phyloP scores from a whole-genome alignment of 2,797 vertebrate species.

The Sebastes dallii region DNA sequence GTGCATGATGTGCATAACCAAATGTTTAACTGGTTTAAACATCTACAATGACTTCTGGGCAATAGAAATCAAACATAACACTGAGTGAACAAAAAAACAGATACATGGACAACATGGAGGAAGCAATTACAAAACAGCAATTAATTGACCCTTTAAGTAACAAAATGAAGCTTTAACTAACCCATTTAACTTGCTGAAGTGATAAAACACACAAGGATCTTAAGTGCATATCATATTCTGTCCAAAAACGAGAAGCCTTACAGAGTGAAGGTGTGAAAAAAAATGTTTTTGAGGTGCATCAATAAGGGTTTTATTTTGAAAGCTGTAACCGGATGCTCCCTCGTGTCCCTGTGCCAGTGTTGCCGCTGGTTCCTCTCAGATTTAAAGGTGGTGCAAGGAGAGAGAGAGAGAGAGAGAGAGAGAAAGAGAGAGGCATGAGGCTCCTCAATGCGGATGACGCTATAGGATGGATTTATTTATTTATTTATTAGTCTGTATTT shows the following conservation, averaged over 20 bases:
- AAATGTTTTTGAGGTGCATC: neutral
- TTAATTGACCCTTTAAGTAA: no score
- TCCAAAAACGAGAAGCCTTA: neutral
- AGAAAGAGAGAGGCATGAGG: conserved; percentile 64
- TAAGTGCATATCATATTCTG: neutral
- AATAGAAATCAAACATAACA: no score
- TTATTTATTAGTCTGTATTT: conserved; percentile 73
- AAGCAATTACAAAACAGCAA: no score
- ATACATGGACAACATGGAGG: no score
- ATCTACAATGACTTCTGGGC: no score
- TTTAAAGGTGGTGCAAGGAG: conserved; percentile 79
- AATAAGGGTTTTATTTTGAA: conserved; percentile 55
- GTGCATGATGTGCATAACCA: no score
- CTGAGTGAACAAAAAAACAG: no score
- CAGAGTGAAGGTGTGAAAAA: neutral
- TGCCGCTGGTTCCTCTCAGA: conserved; percentile 36
- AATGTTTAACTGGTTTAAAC: no score
- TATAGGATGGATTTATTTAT: conserved; percentile 76
- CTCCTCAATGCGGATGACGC: conserved; percentile 84
- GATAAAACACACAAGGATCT: neutral
- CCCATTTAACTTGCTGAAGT: neutral
- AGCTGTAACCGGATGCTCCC: conserved; percentile 2
- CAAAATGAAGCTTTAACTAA: no score
- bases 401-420: conserved; percentile 71
- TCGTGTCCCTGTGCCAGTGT: neutral